Evolutionary conservation across 35 echinoderm and acorn worm species (phyloP), one percentile per base, ranked within the genome.

Genomic region (Chiridota heheva): DNA sequence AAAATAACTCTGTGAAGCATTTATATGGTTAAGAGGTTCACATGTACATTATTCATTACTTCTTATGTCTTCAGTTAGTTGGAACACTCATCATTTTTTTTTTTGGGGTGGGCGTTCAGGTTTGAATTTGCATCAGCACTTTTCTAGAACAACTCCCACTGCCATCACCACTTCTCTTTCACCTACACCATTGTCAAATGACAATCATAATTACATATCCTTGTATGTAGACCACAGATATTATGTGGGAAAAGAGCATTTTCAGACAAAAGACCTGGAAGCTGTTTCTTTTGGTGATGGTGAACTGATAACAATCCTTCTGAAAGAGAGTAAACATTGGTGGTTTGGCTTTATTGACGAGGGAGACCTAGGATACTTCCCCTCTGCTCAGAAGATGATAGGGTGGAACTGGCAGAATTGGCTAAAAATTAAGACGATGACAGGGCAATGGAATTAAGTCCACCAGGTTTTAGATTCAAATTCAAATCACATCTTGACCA

Each of bases 191-290:
- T 37, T 81, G 47, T 73, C 87, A 13, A 91, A 73, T 84, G 78
- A 85, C 34, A 96, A 96, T 46, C 92, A 96, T 46, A 90, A 96
- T 58, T 96, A 96, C 78, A 96, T 96, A 65, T 88, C 92, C 2
- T 63, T 96, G 16, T 90, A 96, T 61, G 86, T 89, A 22, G 92
- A 96, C 58, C 73, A 96, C 69, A 79, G 88, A 36, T 89, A 96
- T 49, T 90, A 90, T 58, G 82, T 96, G 28, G 88, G 82, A 4
- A 81, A 82, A 32, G 72, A 87, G 42, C 77, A 84, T 36, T 89
- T 80, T 49, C 72, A 36, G 20, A 84, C 82, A 1, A 72, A 40
- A 29, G 92, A 96, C 44, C 51, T 96, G 38, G 83, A 91, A 64
- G 70, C 82, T 27, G 40, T 90, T 16, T 85, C 82, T 2, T 91